These are phyloP conservation scores for Dendrophyllia cribrosa DNA, from an alignment of 64 coral and sea anemone genomes.

Conservation along the genomic window DNA sequence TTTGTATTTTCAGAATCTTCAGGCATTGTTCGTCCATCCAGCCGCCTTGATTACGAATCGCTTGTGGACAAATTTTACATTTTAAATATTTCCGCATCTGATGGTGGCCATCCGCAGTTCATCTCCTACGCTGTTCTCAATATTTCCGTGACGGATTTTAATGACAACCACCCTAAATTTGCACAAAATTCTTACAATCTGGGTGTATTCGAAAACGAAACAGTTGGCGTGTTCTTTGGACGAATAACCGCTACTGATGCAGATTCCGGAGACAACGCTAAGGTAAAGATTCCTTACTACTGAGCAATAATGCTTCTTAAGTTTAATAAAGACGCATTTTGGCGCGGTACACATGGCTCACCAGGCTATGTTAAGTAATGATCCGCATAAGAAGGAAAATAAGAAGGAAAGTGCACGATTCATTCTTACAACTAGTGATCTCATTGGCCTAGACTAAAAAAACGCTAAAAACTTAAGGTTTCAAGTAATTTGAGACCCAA, in stretches of 20 bases:
- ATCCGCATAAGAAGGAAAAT: too few species aligned
- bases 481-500: too few species aligned
- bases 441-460: too few species aligned
- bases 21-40: constrained; percentile 92
- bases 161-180: constrained; percentile 92
- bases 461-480: too few species aligned
- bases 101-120: constrained; percentile 64
- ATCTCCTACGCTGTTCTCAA: constrained; percentile 62
- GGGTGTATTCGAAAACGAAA: constrained; percentile 63
- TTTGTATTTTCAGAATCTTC: constrained; percentile 60
- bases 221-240: constrained; percentile 41
- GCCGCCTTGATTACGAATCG: constrained; percentile 86
- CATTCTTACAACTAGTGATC: too few species aligned
- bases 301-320: too few species aligned
- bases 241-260: constrained; percentile 67
- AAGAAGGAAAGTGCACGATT: too few species aligned
- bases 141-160: constrained; percentile 89
- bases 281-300: constrained; percentile 23
- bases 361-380: too few species aligned
- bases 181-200: constrained; percentile 49
- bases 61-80: constrained; percentile 79
- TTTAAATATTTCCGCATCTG: constrained; percentile 88
- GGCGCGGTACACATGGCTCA: background rate
- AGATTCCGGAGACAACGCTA: constrained; percentile 72
- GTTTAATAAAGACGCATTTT: too few species aligned